These are phyloP conservation scores for Geophilus truncorum DNA, from an alignment of 2,888 invertebrate species.

Conservation along the genomic window DNA sequence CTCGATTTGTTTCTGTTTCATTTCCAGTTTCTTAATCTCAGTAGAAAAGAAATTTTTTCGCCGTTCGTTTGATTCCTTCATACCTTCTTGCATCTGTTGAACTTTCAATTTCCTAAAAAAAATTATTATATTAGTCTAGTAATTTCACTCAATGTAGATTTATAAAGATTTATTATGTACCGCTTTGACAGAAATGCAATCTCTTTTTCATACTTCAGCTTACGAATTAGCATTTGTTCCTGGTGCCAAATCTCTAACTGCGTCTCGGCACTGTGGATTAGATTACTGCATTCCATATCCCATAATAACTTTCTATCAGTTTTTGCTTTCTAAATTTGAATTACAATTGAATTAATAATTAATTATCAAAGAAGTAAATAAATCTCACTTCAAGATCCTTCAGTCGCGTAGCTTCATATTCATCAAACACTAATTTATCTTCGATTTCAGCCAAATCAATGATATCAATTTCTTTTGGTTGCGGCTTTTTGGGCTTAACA, in stretches of 20 bases:
- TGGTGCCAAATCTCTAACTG: background rate
- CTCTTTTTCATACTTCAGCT: background rate
- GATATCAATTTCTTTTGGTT: background rate
- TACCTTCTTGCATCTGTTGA: background rate
- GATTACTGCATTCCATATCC: background rate
- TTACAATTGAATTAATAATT: background rate
- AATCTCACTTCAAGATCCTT: background rate
- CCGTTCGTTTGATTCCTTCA: background rate
- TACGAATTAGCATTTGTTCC: background rate
- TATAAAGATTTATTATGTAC: no score
- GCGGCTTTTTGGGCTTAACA: background rate
- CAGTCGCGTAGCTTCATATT: background rate
- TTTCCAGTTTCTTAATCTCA: constrained; percentile 35
- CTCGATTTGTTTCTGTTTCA: constrained; percentile 36
- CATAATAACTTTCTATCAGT: background rate
- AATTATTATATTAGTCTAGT: background rate
- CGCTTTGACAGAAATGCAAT: background rate
- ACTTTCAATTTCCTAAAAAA: background rate
- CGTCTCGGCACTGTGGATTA: background rate
- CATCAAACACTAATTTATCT: background rate
- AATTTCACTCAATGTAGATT: no score
- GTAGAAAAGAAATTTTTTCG: background rate
- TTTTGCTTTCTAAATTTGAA: background rate
- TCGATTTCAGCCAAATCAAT: background rate
- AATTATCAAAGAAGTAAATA: background rate